Base-by-base conservation (phyloP, 2,888 invertebrate genomes). In the Noctua fimbriata region DNA sequence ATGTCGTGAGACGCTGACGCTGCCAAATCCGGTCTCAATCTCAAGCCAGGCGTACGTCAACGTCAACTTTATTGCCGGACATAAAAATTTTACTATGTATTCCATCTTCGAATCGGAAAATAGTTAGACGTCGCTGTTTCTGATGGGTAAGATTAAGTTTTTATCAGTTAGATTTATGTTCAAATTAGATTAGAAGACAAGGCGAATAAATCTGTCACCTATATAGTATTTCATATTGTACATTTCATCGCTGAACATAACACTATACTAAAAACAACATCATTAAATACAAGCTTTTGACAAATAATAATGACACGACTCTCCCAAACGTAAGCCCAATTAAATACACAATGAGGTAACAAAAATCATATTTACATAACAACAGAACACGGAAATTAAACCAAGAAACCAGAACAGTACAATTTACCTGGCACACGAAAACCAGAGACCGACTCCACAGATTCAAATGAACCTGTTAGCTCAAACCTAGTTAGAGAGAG, bases 41-140 rank as follows among this genome's bases (percentile, higher is more conserved):
- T 72, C 69, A 67, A 82, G 65, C 47, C 47, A 49, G 63, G 49
- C 73, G 74, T 69, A 74, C n/a, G 41, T 49, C 76, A 60, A 74
- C 21, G 41, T 41, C 76, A 60, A 75, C 87, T 90, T 91, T 90
- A 89, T 88, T 66, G 74, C 41, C 52, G 41, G 18, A 55, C 79
- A 85, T 89, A 88, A 90, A 88, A 84, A 28, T 65, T 86, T 88
- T 89, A 90, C 81, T 87, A 79, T 36, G 36, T 36, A 36, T 78
- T 69, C 75, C 73, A 65, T 73, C 85, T 86, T 88, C 81, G 85
- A 87, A 88, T 87, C 73, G 73, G 67, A 71, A 52, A 85, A 63
- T 69, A 77, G 79, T 83, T 47, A 47, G n/a, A 58, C 28, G 18
- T 65, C 60, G 52, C n/a, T 77, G 52, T 72, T 84, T 75, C 24